Evolutionary conservation across 2,113 vertebrate species (phyloP).

Genomic region (Oceanodroma tethys): DNA sequence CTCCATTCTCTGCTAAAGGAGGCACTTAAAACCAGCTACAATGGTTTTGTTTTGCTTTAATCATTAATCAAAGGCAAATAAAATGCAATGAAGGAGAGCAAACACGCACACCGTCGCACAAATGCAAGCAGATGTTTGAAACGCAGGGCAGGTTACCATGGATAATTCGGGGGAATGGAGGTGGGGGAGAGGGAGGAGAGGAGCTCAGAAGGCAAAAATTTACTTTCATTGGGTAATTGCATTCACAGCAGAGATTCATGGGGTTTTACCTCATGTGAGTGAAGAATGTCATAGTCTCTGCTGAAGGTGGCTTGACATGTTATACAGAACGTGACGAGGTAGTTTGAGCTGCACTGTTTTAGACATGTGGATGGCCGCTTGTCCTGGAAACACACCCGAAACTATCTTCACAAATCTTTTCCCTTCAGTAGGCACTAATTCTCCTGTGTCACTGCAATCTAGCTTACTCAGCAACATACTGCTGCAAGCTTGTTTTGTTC

Average conservation of each 20-base stretch:
- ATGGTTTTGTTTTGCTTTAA: background rate
- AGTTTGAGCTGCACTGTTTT: background rate
- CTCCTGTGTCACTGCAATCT: background rate
- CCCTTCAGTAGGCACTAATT: background rate
- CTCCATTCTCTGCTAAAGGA: background rate
- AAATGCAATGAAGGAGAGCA: background rate
- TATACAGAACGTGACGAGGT: background rate
- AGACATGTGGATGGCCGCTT: background rate
- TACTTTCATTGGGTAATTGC: background rate
- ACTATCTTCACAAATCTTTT: background rate
- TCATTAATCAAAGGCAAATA: constrained; percentile 1
- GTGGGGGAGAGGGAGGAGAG: background rate
- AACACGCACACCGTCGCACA: accelerated
- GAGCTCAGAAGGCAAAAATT: background rate
- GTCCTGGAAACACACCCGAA: background rate
- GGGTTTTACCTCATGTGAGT: background rate
- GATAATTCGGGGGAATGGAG: background rate
- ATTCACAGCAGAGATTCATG: background rate
- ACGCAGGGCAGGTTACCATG: background rate
- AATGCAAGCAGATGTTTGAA: background rate
- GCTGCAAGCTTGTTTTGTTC: background rate
- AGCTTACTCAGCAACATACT: background rate
- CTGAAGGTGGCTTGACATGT: background rate
- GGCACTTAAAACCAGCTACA: background rate
- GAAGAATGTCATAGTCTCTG: background rate